phyloP scores from a whole-genome alignment of 2,113 vertebrate species.

The Peucedramus taeniatus region DNA sequence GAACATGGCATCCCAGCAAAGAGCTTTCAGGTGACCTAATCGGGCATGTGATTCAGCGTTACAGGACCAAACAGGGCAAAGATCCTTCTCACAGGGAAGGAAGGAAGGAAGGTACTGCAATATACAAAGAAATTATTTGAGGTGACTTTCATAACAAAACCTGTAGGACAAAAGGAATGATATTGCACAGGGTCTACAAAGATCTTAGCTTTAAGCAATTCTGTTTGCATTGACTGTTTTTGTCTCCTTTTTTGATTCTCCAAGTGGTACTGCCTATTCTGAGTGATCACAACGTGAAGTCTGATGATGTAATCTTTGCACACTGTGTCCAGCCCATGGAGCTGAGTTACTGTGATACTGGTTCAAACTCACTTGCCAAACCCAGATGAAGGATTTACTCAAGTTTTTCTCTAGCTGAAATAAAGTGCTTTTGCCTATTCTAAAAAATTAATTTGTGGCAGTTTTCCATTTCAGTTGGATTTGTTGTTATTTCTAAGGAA shows the following conservation, averaged over 20 bases:
- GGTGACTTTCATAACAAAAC: not conserved
- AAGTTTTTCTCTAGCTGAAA: not conserved
- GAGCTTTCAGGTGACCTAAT: not conserved
- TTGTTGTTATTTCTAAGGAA: not conserved
- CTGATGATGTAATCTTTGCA: not conserved
- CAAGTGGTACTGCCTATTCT: not conserved
- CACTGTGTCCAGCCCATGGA: not conserved
- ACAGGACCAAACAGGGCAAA: not conserved
- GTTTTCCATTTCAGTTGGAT: not conserved
- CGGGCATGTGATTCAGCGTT: not conserved
- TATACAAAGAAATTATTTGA: not conserved
- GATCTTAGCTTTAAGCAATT: not conserved
- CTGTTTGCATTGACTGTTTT: not conserved
- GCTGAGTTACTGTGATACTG: not conserved
- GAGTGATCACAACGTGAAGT: rapidly evolving
- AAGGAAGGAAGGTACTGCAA: not conserved
- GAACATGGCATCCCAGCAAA: not conserved
- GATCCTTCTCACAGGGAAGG: not conserved
- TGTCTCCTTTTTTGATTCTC: not conserved
- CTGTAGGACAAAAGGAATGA: not conserved
- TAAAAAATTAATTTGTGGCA: not conserved
- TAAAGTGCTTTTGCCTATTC: not conserved
- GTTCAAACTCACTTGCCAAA: not conserved
- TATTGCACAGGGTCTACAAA: not conserved
- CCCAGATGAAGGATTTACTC: not conserved